Percentiles rank a stretch among this genome's conserved stretches.
Evolutionary conservation across 2,888 invertebrate genomes (phyloP).

Genomic region (Himalopsyche tibetana): DNA sequence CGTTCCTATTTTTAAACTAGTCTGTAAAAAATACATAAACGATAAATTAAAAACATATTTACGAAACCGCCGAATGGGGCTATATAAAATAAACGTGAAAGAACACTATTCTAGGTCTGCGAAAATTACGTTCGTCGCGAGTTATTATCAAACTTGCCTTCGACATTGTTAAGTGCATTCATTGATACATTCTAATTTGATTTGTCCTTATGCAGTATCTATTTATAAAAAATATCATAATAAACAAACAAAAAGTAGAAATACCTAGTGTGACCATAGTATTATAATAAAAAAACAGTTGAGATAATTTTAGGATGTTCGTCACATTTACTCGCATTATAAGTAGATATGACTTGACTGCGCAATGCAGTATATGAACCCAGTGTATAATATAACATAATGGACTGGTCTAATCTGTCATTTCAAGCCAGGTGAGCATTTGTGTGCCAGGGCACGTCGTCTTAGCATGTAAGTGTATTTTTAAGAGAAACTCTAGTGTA

Average conservation of each 20-base stretch:
- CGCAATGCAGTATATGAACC: conserved; percentile 55
- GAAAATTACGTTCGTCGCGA: conserved; percentile 23
- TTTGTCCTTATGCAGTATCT: conserved; percentile 57
- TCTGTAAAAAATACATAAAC: conserved; percentile 67
- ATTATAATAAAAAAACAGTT: conserved; percentile 59
- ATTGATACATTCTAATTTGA: conserved; percentile 54
- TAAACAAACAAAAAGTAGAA: conserved; percentile 58
- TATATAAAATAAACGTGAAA: conserved; percentile 56
- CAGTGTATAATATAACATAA: conserved; percentile 60
- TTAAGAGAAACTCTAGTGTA: conserved; percentile 50
- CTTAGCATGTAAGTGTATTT: conserved; percentile 54
- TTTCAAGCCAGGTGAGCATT: conserved; percentile 59
- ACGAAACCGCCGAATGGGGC: conserved; percentile 59
- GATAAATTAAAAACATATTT: conserved; percentile 54
- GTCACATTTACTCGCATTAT: conserved; percentile 57
- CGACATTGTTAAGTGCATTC: conserved; percentile 48
- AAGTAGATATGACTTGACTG: conserved; percentile 57
- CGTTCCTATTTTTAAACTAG: conserved; percentile 77
- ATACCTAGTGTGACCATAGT: conserved; percentile 63
- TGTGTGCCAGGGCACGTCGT: conserved; percentile 52
- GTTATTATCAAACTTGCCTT: conserved; percentile 44
- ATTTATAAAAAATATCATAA: conserved; percentile 50
- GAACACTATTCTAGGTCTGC: conserved; percentile 18
- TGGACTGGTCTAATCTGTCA: conserved; percentile 46
- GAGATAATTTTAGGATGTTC: conserved; percentile 60